phyloP scores from a whole-genome alignment of 2,113 vertebrate genomes.

The Stomatorhinus ivindoensis region DNA sequence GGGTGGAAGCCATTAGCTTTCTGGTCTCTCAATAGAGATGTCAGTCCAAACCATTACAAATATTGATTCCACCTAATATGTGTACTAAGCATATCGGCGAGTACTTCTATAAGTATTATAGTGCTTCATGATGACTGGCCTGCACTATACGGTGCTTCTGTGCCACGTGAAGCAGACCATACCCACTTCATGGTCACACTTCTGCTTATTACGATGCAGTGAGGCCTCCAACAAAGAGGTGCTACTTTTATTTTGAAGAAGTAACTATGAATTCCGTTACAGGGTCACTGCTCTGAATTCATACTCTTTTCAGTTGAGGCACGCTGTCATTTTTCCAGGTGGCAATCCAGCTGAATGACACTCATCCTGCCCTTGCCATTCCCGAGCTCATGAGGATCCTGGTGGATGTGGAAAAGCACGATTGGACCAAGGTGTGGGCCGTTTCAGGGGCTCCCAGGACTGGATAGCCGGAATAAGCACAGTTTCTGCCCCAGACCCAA shows the following conservation, averaged over 20 bases:
- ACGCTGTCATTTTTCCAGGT: constrained; percentile 51
- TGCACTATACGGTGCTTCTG: neutral
- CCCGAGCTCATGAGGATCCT: constrained; percentile 81
- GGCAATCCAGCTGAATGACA: constrained; percentile 81
- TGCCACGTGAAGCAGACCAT: neutral
- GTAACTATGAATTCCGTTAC: neutral
- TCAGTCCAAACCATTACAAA: neutral
- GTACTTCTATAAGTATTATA: neutral
- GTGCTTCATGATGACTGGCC: neutral
- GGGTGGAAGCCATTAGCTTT: neutral
- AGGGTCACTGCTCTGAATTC: neutral
- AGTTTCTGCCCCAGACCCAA: neutral
- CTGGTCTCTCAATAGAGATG: neutral
- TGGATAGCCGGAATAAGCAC: neutral
- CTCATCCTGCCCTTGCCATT: constrained; percentile 77
- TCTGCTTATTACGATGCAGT: neutral
- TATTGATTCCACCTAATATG: neutral
- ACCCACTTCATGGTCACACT: neutral
- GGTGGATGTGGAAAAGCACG: constrained; percentile 71
- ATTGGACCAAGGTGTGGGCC: constrained; percentile 72
- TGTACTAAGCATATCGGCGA: neutral
- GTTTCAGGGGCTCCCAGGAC: neutral
- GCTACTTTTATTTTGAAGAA: neutral
- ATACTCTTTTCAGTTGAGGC: neutral
- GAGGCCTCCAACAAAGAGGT: neutral